Base-by-base conservation (phyloP, 2,888 invertebrate genomes). In the Erpobdella octoculata region DNA sequence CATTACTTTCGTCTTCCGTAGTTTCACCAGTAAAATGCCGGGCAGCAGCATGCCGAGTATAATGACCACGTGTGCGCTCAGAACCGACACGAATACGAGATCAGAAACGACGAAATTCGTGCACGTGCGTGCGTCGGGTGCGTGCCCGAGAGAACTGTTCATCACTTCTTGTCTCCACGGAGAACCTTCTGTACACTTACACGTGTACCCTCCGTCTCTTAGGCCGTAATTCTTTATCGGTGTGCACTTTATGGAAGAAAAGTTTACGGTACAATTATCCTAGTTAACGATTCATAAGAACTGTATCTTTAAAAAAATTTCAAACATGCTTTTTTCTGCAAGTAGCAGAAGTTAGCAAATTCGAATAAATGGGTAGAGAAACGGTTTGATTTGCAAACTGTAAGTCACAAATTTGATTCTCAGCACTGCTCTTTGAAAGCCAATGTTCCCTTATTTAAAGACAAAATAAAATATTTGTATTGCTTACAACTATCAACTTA, bases 131-230 rank as follows among this genome's bases (percentile, higher is more conserved):
- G 21, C 21, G 35, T 15, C 37, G 9, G 41, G 64, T 35, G 28
- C 38, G 12, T 38, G n/a, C 21, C 36, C 64, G 15, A 37, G 35
- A 8, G 33, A 37, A 15, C 58, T 25, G 12, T 59, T 58, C 58
- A 12, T 36, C 2, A 58, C 35, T 9, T 25, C 72, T 78, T 78
- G 33, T 28, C 2, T 28, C 80, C 87, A 88, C 80, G 21, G n/a
- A 8, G 84, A 88, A 64, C 88, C 88, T 41, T 85, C 83, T 73
- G 85, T 85, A 84, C 94, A 94, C 58, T 90, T 87, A 81, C 94
- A 94, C 79, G 90, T 89, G 86, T 94, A 94, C 76, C 91, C 92
- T 67, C 93, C 93, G 18, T 92, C 88, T 2, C 92, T 88, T 83
- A 94, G 92, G 74, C 93, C 93, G 75, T 92, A 84, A 0, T 92